Evolutionary conservation across 1,140 invertebrate species (phyloP), one percentile per base, ranked within the genome.

Genomic region (Drosophila miranda): DNA sequence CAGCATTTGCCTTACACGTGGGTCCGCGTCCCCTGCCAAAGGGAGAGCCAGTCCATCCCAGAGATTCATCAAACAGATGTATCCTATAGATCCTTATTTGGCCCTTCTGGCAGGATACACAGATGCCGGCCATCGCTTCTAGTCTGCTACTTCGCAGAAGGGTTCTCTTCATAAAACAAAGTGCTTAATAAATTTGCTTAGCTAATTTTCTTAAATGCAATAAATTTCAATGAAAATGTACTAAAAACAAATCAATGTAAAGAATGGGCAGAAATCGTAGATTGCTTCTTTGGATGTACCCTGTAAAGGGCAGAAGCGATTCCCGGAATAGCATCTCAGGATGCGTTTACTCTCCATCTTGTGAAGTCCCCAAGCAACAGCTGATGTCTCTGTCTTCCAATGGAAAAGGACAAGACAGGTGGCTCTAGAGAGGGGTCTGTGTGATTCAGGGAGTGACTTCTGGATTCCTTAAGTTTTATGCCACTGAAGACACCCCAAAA

Each of bases 131-230:
- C 6, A 13, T 13, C 11, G 26, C 23, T 38, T 34, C 41, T 4
- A 8, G 13, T 50, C 2, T 9, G 11, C 4, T 4, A 3, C 23
- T 5, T 26, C 34, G 16, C 21, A 41, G 51, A 56, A 68, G 66
- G 64, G 67, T 70, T 13, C 34, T 38, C 34, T 38, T 70, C 67
- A 70, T 70, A 70, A 70, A 72, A 72, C 52, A 73, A 74, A 75
- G 82, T 82, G 82, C 77, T 87, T 87, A 75, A 87, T 87, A 87
- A 88, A 87, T 87, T 87, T 87, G 74, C 66, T 87, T 87, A 78
- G 83, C 83, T 87, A 87, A 87, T 87, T 87, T 86, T 75, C 70
- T 78, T 82, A 87, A 87, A 78, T 73, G 82, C 83, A 82, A 87
- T 87, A 87, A 87, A 87, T 87, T 87, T 87, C 64, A 88, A 82